phyloP scores from a whole-genome alignment of 2,113 vertebrate species.

The Cygnus atratus region DNA sequence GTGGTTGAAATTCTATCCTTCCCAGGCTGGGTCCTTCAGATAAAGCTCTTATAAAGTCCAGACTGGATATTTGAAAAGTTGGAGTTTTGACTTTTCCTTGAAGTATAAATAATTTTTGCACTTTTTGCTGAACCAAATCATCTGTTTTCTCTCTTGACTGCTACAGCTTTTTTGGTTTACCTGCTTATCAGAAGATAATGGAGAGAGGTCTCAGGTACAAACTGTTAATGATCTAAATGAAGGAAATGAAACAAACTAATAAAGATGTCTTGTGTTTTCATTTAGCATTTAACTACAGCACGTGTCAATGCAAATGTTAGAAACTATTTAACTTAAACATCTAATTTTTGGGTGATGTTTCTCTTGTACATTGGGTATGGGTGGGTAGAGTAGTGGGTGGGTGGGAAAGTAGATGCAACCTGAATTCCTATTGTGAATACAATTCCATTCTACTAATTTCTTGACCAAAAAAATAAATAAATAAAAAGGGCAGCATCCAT shows the following conservation, averaged over 20 bases:
- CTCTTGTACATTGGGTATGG: background rate
- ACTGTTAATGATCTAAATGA: background rate
- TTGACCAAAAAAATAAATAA: no score
- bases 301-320: background rate
- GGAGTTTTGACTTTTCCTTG: background rate
- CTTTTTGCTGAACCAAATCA: background rate
- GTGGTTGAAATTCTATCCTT: background rate
- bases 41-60: background rate
- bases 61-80: background rate
- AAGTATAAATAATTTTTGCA: background rate
- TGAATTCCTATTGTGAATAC: background rate
- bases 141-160: background rate
- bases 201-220: background rate
- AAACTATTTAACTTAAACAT: background rate
- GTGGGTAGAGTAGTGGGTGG: background rate
- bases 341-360: background rate
- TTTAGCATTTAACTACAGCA: background rate
- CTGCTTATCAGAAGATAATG: background rate
- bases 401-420: background rate
- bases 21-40: background rate
- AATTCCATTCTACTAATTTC: no score
- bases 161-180: background rate
- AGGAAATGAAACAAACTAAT: background rate
- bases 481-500: background rate
- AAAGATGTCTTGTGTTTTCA: background rate